A percentile compares a stretch with the other conserved stretches of the same genome.
Evolutionary conservation across 2,888 invertebrate species (phyloP).

Genomic region (Chloroclysta siterata): DNA sequence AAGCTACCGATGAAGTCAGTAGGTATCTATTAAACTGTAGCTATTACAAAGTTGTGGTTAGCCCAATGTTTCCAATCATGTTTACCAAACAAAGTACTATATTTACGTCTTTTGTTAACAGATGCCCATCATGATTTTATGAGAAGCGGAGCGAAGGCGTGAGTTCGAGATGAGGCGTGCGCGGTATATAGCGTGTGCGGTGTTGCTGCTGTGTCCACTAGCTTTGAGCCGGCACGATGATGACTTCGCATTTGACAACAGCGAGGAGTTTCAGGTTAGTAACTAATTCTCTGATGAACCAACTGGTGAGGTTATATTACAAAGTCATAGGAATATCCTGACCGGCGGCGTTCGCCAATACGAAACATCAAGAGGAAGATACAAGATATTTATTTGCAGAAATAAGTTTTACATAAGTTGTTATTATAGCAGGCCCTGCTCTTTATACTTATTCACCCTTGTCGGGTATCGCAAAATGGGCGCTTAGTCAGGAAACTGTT

Average conservation of each 20-base stretch:
- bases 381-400: too few species aligned
- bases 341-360: too few species aligned
- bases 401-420: too few species aligned
- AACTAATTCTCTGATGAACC: background rate
- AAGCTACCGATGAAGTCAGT: background rate
- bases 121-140: slow-evolving; percentile 75
- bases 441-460: too few species aligned
- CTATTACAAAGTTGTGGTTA: background rate
- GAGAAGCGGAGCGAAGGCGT: slow-evolving; percentile 53
- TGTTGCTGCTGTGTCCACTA: slow-evolving; percentile 73
- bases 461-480: too few species aligned
- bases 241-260: slow-evolving; percentile 81
- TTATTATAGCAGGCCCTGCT: too few species aligned
- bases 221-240: slow-evolving; percentile 78
- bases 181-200: slow-evolving; percentile 66
- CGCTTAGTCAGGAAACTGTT: too few species aligned
- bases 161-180: slow-evolving; percentile 63
- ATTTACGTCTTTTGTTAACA: slow-evolving; percentile 57
- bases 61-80: slow-evolving; percentile 22
- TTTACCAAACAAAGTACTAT: slow-evolving; percentile 35
- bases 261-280: slow-evolving; percentile 77
- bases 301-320: too few species aligned
- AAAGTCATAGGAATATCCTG: too few species aligned
- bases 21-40: slow-evolving; percentile 6
- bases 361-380: too few species aligned